Percentiles rank a stretch among this genome's conserved stretches.
phyloP scores from a whole-genome alignment of 2,113 vertebrate genomes.

The Plestiodon gilberti region DNA sequence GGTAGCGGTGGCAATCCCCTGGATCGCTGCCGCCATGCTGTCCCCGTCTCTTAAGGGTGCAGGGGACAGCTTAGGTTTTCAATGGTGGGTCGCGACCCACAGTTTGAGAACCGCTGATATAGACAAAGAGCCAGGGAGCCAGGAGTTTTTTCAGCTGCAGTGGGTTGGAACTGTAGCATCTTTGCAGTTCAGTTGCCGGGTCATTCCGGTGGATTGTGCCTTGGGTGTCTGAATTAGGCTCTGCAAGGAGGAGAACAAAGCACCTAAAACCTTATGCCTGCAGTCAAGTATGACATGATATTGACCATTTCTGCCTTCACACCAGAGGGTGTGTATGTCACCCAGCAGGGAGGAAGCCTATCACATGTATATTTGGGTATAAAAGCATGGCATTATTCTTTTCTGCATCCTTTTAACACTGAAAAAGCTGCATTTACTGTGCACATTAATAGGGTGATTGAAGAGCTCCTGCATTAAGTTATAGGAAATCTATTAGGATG shows the following conservation, averaged over 20 bases:
- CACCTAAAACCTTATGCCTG: neutral
- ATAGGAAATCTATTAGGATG: slow-evolving; percentile 22
- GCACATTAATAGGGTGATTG: slow-evolving; percentile 19
- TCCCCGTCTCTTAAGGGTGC: too few relatives aligned
- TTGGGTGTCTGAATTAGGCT: too few relatives aligned
- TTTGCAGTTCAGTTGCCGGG: too few relatives aligned
- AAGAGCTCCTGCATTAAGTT: slow-evolving; percentile 17
- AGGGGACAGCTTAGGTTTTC: too few relatives aligned
- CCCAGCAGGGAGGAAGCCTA: neutral
- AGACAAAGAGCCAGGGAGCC: too few relatives aligned
- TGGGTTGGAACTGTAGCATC: too few relatives aligned
- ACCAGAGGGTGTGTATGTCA: neutral
- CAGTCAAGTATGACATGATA: neutral
- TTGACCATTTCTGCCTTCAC: neutral
- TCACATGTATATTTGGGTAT: slow-evolving; percentile 5
- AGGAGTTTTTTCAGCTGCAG: too few relatives aligned
- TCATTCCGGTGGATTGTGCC: too few relatives aligned
- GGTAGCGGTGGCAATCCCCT: too few relatives aligned
- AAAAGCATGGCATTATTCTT: neutral
- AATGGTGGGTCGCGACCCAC: too few relatives aligned
- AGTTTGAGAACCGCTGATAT: too few relatives aligned
- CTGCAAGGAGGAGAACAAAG: neutral
- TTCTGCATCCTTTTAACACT: slow-evolving; percentile 1
- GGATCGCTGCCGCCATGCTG: too few relatives aligned
- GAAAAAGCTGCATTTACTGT: neutral